phyloP scores from a whole-genome alignment of 2,797 vertebrate species.

The Phoebastria nigripes region DNA sequence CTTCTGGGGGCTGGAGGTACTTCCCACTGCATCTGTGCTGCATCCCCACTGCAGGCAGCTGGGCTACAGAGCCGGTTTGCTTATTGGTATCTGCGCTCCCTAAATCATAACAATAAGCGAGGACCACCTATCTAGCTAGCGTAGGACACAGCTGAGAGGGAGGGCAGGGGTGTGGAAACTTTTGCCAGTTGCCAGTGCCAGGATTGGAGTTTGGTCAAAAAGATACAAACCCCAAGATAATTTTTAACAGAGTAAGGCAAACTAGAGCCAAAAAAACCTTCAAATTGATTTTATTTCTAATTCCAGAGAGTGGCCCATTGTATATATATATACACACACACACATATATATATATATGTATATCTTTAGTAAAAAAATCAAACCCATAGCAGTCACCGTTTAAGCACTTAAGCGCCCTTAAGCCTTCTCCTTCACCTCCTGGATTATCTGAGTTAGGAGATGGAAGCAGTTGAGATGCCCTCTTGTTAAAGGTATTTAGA shows the following conservation, averaged over 20 bases:
- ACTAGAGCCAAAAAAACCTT: background rate
- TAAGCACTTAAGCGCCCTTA: background rate
- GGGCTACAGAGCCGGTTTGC: background rate
- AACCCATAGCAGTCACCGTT: background rate
- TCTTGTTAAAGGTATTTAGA: background rate
- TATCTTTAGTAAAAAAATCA: background rate
- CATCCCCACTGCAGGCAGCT: background rate
- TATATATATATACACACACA: background rate
- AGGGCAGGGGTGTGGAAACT: background rate
- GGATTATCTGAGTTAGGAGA: background rate
- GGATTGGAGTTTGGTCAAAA: background rate
- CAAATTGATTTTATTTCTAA: conserved; percentile 35
- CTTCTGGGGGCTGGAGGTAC: background rate
- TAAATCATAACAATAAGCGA: background rate
- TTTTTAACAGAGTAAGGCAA: background rate
- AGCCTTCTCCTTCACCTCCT: background rate
- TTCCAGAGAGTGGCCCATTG: background rate
- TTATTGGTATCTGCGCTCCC: background rate
- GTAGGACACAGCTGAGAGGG: background rate
- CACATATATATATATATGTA: background rate
- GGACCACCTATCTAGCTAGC: fast-evolving
- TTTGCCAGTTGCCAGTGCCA: background rate
- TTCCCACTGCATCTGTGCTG: background rate
- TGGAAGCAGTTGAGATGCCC: background rate
- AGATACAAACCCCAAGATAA: background rate